Conservation (phyloP, 2,888 invertebrate genomes). For the Mellilla xanthometata region DNA sequence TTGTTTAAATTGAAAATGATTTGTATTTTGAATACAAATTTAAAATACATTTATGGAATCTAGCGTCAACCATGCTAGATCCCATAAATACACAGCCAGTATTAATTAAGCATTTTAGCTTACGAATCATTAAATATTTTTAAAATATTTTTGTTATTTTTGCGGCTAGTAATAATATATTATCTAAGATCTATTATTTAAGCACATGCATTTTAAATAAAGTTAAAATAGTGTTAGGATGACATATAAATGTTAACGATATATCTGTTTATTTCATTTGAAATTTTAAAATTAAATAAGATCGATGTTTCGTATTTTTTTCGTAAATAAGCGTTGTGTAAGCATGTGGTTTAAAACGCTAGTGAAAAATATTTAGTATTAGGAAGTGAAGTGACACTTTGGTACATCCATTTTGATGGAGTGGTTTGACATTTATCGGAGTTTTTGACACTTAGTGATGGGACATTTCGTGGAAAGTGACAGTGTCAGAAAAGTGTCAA, state of each 20-base stretch:
- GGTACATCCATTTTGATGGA: too few species aligned
- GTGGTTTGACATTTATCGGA: background rate
- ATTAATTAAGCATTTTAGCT: background rate
- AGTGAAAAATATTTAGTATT: too few species aligned
- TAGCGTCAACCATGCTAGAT: background rate
- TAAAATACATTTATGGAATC: too few species aligned
- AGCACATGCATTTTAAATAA: background rate
- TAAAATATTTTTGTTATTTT: background rate
- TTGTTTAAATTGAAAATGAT: too few species aligned
- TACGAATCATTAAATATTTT: background rate
- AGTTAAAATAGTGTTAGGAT: background rate
- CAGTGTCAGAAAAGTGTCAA: too few species aligned
- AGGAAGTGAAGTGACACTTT: too few species aligned
- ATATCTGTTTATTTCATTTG: conserved; percentile 11
- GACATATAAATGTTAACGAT: background rate
- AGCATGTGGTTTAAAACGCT: too few species aligned
- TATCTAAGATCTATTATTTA: background rate
- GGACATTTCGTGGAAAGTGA: background rate
- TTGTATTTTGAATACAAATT: too few species aligned
- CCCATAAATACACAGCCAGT: background rate
- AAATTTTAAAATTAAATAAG: conserved; percentile 6
- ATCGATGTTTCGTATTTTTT: conserved; percentile 16
- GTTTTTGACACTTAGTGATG: background rate
- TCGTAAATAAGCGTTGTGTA: too few species aligned
- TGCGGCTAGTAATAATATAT: background rate